These are phyloP conservation scores for Dendrocincla fuliginosa DNA, from an alignment of 2,797 vertebrate genomes.

Conservation along the genomic window DNA sequence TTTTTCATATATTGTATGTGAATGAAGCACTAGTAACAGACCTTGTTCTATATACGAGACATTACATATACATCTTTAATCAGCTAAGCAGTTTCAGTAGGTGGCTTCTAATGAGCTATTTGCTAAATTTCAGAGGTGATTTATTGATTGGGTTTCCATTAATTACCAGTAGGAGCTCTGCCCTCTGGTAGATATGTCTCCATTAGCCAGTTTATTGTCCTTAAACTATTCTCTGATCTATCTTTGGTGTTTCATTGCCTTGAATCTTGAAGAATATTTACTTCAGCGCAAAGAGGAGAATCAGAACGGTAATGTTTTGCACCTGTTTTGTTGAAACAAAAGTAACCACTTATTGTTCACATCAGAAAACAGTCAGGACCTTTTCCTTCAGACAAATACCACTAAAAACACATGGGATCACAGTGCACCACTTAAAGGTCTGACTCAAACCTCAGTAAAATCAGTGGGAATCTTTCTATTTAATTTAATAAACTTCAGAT, in stretches of 20 bases:
- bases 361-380: neutral
- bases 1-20: constrained; percentile 29
- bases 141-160: constrained; percentile 24
- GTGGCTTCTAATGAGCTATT: constrained; percentile 39
- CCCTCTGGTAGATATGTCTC: neutral
- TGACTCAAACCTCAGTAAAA: constrained; percentile 3
- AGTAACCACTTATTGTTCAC: neutral
- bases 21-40: constrained; percentile 13
- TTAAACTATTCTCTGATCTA: neutral
- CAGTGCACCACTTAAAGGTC: neutral
- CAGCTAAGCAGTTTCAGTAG: constrained; percentile 43
- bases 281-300: neutral
- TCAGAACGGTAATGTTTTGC: neutral
- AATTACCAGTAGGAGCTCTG: constrained; percentile 32
- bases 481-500: constrained; percentile 10
- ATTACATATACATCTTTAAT: constrained; percentile 7
- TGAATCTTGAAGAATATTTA: neutral
- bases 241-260: neutral
- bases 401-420: neutral
- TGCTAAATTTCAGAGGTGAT: constrained; percentile 27
- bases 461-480: neutral
- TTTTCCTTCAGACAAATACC: neutral
- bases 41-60: constrained; percentile 32
- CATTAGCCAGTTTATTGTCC: neutral
- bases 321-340: neutral